Conservation (phyloP, 2,797 vertebrate genomes). For the Orestias chungarensis region DNA sequence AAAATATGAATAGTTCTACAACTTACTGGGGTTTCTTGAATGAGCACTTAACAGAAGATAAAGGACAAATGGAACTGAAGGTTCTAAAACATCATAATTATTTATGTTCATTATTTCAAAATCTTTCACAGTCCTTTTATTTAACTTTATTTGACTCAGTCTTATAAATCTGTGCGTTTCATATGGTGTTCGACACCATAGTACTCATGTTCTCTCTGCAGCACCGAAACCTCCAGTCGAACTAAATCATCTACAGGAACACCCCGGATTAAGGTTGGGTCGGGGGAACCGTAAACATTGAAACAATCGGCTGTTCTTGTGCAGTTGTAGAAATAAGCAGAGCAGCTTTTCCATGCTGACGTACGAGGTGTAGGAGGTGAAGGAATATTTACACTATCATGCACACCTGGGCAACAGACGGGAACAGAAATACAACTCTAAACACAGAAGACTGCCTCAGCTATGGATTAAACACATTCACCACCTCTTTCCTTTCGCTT, state of each 20-base stretch:
- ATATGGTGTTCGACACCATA: not conserved
- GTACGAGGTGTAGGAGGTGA: not conserved
- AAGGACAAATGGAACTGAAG: too few species aligned
- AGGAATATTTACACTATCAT: not conserved
- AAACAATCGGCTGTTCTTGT: not conserved
- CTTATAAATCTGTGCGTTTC: too few species aligned
- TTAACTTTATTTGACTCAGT: too few species aligned
- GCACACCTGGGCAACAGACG: not conserved
- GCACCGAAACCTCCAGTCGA: not conserved
- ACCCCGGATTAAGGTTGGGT: not conserved
- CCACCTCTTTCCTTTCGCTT: not conserved
- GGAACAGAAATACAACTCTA: not conserved
- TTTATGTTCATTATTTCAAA: too few species aligned
- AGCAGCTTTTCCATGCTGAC: not conserved
- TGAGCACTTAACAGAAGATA: too few species aligned
- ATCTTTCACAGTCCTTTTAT: too few species aligned
- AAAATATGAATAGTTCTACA: too few species aligned
- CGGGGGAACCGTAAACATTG: not conserved
- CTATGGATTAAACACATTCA: not conserved
- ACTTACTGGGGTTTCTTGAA: too few species aligned
- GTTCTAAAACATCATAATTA: too few species aligned
- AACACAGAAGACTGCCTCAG: not conserved
- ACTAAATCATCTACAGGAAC: not conserved
- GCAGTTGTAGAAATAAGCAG: not conserved
- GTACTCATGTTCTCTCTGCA: not conserved